Evolutionary conservation across 2,113 vertebrate species (phyloP), one percentile per base, ranked within the genome.

Genomic region (Macheiramphus alcinus): DNA sequence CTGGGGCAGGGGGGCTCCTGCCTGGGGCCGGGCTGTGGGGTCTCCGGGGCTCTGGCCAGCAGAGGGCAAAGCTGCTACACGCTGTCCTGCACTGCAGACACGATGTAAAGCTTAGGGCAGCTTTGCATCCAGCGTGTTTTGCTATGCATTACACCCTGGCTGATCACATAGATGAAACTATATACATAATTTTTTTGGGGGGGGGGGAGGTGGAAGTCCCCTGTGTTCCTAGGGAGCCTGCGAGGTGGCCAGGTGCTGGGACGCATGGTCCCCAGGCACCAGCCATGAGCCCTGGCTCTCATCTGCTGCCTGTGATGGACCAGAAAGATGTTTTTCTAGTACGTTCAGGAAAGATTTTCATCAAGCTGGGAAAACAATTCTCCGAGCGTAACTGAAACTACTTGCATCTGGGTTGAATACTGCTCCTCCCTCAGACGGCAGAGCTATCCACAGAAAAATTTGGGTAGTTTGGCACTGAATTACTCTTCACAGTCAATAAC

Each of bases 1-100:
- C 0, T 25, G 42, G 59, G 13, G 13, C 36, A 6, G 47, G 31
- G 29, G 16, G 11, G 6, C 10, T 80, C 32, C 38, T 55, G 52
- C 65, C 43, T 16, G 16, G 19, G 34, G 17, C 43, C 26, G 22
- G 18, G 47, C 63, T 67, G 66, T 31, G 38, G 8, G 26, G 3
- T 22, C 76, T 65, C n/a, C 9, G 0, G 2, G n/a, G 29, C 9
- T 78, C 4, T 32, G 58, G 34, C 92, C 92, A 89, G 95, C 66
- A 96, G 94, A 94, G 92, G 94, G 95, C 95, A 95, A 97, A 96
- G 74, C 90, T 67, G 82, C 55, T 48, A 42, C 92, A 58, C 4
- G 16, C 73, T 42, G 48, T 47, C 59, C 58, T 34, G 23, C 1
- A 4, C 52, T 7, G 11, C 38, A 10, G 52, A 22, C 15, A 8